These are phyloP conservation scores for Entomobrya proxima DNA, from an alignment of 2,888 invertebrate genomes.

Conservation along the genomic window DNA sequence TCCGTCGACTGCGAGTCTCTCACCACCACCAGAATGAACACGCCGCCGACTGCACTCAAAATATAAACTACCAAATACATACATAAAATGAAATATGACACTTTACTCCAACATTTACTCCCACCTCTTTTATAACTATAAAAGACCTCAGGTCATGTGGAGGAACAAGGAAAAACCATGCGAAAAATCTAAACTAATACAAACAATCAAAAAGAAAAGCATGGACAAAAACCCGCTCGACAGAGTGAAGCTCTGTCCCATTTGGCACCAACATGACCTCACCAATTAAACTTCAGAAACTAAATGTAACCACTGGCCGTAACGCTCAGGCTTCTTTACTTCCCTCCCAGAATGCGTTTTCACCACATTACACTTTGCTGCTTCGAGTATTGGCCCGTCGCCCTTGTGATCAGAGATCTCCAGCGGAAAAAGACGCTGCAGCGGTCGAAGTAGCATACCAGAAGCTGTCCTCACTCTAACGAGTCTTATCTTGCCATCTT, in stretches of 20 bases:
- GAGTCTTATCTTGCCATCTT: background rate
- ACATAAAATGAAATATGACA: background rate
- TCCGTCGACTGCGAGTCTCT: too few species aligned
- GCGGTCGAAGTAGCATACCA: background rate
- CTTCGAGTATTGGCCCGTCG: too few species aligned
- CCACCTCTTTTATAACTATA: background rate
- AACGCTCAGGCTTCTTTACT: background rate
- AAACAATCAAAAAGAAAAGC: too few species aligned
- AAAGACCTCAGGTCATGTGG: background rate
- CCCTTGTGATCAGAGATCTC: background rate
- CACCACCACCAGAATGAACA: too few species aligned
- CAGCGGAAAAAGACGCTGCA: slow-evolving; percentile 8
- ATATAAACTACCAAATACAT: background rate
- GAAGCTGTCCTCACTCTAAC: background rate
- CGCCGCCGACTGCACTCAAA: too few species aligned
- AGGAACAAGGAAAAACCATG: background rate
- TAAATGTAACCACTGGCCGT: background rate
- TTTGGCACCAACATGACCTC: background rate
- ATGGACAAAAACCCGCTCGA: background rate
- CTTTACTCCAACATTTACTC: background rate
- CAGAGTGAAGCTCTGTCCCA: background rate
- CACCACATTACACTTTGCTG: too few species aligned
- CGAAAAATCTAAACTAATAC: too few species aligned
- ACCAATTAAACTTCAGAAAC: background rate
- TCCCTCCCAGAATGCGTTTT: background rate